phyloP scores from a whole-genome alignment of 2,888 invertebrate species.

The Phengaris alcon region DNA sequence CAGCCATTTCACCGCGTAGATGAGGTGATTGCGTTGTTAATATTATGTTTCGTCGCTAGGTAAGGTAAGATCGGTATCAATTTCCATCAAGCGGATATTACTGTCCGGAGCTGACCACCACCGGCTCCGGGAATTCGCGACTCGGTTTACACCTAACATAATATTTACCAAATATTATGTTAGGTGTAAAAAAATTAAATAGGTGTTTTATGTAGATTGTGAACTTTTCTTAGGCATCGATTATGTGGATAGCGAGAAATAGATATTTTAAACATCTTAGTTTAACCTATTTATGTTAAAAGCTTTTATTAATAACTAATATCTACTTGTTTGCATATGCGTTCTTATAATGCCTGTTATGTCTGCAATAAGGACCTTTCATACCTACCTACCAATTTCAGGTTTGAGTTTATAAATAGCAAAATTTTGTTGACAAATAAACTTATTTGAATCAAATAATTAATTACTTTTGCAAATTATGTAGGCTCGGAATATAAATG shows the following conservation, averaged over 20 bases:
- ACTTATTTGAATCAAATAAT: not conserved
- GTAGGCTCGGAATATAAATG: not conserved
- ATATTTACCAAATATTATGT: not conserved
- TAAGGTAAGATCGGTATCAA: slow-evolving; percentile 61
- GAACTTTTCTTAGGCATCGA: not conserved
- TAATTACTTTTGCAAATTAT: not conserved
- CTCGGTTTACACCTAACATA: slow-evolving; percentile 5
- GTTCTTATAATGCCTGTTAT: too few relatives aligned
- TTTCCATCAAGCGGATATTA: slow-evolving; percentile 73
- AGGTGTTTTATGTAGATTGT: not conserved
- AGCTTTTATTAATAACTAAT: not conserved
- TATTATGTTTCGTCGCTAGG: slow-evolving; percentile 65
- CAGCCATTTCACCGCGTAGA: slow-evolving; percentile 42
- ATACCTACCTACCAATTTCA: too few relatives aligned
- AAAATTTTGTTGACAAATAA: not conserved
- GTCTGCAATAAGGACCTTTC: too few relatives aligned
- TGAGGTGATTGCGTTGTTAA: slow-evolving; percentile 65
- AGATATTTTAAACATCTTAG: too few relatives aligned
- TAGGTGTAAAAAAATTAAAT: too few relatives aligned
- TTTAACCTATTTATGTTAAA: too few relatives aligned
- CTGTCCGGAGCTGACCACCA: slow-evolving; percentile 57
- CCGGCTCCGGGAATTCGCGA: slow-evolving; percentile 26
- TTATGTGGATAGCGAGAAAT: not conserved
- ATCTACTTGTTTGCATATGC: not conserved
- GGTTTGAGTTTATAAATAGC: too few relatives aligned